Evolutionary conservation across 2,113 vertebrate genomes (phyloP).

Genomic region (Psittacula cyanocephala): DNA sequence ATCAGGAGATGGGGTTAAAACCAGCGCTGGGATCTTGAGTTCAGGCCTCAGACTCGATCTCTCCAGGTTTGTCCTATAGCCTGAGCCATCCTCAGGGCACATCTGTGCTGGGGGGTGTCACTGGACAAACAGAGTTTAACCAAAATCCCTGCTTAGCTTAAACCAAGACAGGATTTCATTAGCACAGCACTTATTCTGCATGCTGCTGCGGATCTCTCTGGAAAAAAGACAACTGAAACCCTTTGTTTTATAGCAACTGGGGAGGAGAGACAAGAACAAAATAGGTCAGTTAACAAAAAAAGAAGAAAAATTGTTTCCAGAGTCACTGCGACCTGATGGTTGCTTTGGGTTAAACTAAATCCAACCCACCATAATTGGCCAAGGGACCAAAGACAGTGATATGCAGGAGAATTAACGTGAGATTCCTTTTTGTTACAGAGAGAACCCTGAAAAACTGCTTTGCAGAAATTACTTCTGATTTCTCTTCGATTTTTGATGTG

Average conservation of each 20-base stretch:
- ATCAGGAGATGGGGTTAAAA: neutral
- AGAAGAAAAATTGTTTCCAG: conserved; percentile 42
- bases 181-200: neutral
- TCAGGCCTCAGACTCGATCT: neutral
- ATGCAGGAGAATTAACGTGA: neutral
- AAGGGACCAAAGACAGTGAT: neutral
- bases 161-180: conserved; percentile 33
- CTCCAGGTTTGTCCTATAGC: neutral
- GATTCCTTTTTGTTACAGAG: neutral
- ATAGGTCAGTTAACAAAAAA: neutral
- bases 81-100: neutral
- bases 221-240: conserved; percentile 16
- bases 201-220: neutral
- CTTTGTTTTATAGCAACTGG: neutral
- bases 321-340: conserved; percentile 14
- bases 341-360: conserved; percentile 48
- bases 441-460: neutral
- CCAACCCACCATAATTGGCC: conserved; percentile 11
- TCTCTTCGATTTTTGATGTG: neutral
- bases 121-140: neutral
- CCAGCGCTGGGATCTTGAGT: neutral
- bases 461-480: neutral
- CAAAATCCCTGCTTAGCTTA: conserved; percentile 12
- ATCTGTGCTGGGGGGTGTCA: neutral
- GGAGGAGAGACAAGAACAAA: neutral